Evolutionary conservation across 2,797 vertebrate species (phyloP).

Genomic region (Syngnathus acus): DNA sequence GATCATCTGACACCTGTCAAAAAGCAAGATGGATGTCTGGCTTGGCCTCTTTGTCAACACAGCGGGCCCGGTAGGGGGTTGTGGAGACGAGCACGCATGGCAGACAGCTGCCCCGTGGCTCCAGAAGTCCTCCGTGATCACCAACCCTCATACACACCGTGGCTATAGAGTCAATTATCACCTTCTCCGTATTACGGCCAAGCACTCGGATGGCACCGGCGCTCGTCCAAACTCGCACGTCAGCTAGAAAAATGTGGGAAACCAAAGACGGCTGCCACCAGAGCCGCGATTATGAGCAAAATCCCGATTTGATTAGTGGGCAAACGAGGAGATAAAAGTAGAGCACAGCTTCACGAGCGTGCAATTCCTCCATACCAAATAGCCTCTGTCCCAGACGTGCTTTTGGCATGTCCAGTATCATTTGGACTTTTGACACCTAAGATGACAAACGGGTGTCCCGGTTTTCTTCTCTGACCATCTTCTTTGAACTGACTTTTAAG

Average conservation of each 20-base stretch:
- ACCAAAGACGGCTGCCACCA: background rate
- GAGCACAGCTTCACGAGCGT: background rate
- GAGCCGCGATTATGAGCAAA: background rate
- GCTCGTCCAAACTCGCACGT: background rate
- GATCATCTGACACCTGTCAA: background rate
- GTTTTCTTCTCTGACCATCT: conserved; percentile 30
- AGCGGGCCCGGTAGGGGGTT: background rate
- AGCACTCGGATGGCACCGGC: background rate
- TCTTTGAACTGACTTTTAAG: conserved; percentile 46
- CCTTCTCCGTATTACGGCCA: conserved; percentile 4
- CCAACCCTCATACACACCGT: background rate
- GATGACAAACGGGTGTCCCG: background rate
- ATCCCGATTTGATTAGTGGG: conserved; percentile 1
- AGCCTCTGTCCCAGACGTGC: background rate
- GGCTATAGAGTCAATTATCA: background rate
- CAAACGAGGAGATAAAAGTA: conserved; percentile 8
- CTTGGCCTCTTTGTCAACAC: conserved; percentile 4
- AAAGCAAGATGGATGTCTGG: background rate
- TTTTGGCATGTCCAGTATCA: background rate
- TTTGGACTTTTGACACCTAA: background rate
- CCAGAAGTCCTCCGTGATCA: background rate
- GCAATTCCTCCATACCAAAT: conserved; percentile 1
- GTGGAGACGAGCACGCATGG: background rate
- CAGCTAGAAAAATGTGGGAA: background rate
- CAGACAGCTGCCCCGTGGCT: conserved; percentile 5